Percentiles rank a stretch among this genome's conserved stretches.
phyloP scores from a whole-genome alignment of 1,140 invertebrate species.

The Eciton burchellii region DNA sequence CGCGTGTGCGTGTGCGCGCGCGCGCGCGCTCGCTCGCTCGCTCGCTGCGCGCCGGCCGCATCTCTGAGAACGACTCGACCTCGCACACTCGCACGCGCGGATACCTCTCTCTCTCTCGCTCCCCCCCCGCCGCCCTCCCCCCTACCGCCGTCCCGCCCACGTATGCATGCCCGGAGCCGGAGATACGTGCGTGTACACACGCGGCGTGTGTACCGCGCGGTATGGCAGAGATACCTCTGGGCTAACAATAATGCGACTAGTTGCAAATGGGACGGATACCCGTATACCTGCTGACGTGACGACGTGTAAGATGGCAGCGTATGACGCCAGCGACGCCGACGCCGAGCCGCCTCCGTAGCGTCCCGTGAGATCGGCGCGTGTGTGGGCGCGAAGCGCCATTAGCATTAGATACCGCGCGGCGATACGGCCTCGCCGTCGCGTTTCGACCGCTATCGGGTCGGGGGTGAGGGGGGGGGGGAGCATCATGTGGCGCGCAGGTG shows the following conservation, averaged over 20 bases:
- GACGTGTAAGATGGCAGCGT: constrained; percentile 68
- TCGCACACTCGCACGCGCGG: constrained; percentile 61
- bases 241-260: constrained; percentile 76
- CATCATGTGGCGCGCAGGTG: no score
- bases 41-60: constrained; percentile 9
- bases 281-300: constrained; percentile 73
- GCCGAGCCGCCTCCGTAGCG: constrained; percentile 17
- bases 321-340: not conserved
- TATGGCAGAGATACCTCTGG: constrained; percentile 74
- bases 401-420: constrained; percentile 29
- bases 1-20: not conserved
- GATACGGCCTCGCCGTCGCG: constrained; percentile 22
- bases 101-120: constrained; percentile 55
- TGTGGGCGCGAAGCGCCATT: constrained; percentile 31
- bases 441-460: no score
- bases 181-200: constrained; percentile 75
- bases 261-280: constrained; percentile 76
- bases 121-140: no score
- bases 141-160: no score
- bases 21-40: no score
- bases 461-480: no score
- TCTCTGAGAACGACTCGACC: constrained; percentile 65
- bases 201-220: constrained; percentile 67
- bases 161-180: constrained; percentile 63
- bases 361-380: constrained; percentile 39